Conservation (phyloP, 2,888 invertebrate genomes). For the Anticlea derivata region DNA sequence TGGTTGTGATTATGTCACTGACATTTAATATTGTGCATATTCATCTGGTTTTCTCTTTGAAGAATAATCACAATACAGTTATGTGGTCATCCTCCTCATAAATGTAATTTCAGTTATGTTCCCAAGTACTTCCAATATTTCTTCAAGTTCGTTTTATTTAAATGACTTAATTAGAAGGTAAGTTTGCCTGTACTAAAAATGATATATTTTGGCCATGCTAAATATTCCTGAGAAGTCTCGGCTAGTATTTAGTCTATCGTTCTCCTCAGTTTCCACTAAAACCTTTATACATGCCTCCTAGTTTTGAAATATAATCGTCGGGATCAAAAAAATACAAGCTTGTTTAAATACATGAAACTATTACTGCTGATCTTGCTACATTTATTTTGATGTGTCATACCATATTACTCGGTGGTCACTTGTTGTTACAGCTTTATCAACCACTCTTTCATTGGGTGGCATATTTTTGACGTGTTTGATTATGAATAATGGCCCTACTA, state of each 20-base stretch:
- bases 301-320: too few relatives aligned
- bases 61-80: not conserved
- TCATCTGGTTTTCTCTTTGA: constrained; percentile 13
- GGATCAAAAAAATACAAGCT: too few relatives aligned
- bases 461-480: not conserved
- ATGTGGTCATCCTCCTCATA: not conserved
- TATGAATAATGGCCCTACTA: not conserved
- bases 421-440: not conserved
- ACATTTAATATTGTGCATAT: constrained; percentile 14
- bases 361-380: not conserved
- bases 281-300: too few relatives aligned
- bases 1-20: constrained; percentile 21
- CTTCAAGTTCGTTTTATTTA: too few relatives aligned
- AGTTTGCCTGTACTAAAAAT: too few relatives aligned
- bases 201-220: too few relatives aligned
- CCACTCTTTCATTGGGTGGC: not conserved
- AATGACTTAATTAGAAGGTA: too few relatives aligned
- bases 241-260: too few relatives aligned
- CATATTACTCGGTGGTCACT: not conserved
- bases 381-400: not conserved
- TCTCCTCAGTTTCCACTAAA: too few relatives aligned
- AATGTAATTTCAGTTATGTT: not conserved
- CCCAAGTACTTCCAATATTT: too few relatives aligned
- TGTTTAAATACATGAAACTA: too few relatives aligned
- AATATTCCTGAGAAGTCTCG: too few relatives aligned